Evolutionary conservation across 2,113 vertebrate species (phyloP), one percentile per base, ranked within the genome.

Genomic region (Bothrops jararaca): DNA sequence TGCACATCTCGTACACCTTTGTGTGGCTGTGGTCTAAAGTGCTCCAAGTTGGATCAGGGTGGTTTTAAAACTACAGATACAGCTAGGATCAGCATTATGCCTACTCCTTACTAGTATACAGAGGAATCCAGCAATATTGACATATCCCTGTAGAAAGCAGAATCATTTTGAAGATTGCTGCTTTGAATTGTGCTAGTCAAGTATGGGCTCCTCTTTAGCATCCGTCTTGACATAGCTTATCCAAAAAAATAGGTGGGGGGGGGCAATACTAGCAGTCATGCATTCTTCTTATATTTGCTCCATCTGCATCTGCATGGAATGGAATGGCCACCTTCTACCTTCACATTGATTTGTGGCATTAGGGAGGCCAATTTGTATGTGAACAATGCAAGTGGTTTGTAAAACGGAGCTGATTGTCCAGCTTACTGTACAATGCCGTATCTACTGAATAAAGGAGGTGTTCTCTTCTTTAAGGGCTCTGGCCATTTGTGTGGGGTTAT

Each of bases 381-480:
- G 0, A 24, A 6, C 48, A 52, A 60, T 1, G 53, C 23, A 52
- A 29, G 42, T 91, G 90, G 1, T 26, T 1, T 0, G 91, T 48
- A 2, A 87, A 0, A 2, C 64, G 18, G 54, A 2, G 34, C 52
- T 26, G 57, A 50, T 80, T 1, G 18, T 58, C 90, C 85, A 92
- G 87, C 3, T 90, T 85, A 6, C 95, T 96, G 94, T 96, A 95
- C 94, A 94, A 94, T 94, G 92, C 85, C 90, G 52, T 89, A 87
- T 94, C 95, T 93, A 20, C 91, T 91, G 85, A 97, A 97, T 97
- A 97, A 97, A 97, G 95, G 92, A 93, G 95, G 85, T 88, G 45
- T 90, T 85, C 94, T 95, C 88, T 86, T 93, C 80, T 53, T 53
- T 29, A 22, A 22, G 0, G 94, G 0, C 9, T 96, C 56, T 2